Evolutionary conservation across 2,797 vertebrate species (phyloP), one percentile per base, ranked within the genome.

Genomic region (Sebastiscus tertius): DNA sequence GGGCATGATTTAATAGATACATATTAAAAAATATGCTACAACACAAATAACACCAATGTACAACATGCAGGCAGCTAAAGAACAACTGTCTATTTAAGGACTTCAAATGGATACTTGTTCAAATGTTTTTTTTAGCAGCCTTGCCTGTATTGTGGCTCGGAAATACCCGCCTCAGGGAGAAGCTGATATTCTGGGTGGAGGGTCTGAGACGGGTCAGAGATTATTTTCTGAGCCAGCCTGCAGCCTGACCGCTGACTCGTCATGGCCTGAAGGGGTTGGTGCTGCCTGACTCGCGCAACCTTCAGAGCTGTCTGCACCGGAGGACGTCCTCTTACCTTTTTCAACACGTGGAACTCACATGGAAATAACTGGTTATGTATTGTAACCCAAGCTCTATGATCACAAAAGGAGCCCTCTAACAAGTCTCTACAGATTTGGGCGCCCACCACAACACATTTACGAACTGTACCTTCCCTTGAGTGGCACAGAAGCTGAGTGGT

Each of bases 351-450:
- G 16, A 36, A 31, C 36, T 52, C 13, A 20, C 61, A 6, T 71
- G 62, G 65, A 52, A 6, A 11, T 29, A 59, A 54, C 68, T 61
- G 76, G 46, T 58, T 63, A 63, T 79, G 39, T 77, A 46, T 67
- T 72, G 73, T 33, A 87, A 76, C 29, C 55, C 10, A 18, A n/a
- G 70, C 52, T 70, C 67, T 74, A 8, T 31, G 68, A 68, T 65
- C 52, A 67, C 64, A 79, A 13, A 65, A 49, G 52, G 31, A 81
- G 62, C 75, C 29, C 7, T 72, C 46, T 78, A 82, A 81, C 79
- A 75, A 85, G 81, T 3, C 79, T 80, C 81, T 22, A 52, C 52
- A 63, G 73, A 83, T 61, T 71, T 6, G 77, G 11, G 24, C 18
- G 29, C 56, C 73, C 18, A 49, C 11, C 68, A 77, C 49, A 46